Percentiles rank a stretch among this genome's conserved stretches.
These are phyloP conservation scores for Sebastolobus altivelis DNA, from an alignment of 2,797 vertebrate species.

Conservation along the genomic window DNA sequence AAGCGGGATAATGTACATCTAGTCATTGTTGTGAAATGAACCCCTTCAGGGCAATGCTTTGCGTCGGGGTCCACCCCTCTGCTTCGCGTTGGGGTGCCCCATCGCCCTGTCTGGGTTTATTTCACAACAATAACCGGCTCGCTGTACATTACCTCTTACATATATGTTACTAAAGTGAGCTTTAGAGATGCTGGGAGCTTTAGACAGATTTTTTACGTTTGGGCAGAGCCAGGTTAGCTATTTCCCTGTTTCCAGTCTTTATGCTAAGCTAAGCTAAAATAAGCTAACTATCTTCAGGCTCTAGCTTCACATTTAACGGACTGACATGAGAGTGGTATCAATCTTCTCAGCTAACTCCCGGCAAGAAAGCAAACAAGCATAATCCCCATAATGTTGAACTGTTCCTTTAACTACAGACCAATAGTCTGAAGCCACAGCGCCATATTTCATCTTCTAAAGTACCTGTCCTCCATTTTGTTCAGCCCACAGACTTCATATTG, in stretches of 20 bases:
- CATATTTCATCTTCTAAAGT: constrained; percentile 64
- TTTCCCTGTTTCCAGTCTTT: not conserved
- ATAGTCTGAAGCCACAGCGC: constrained; percentile 9
- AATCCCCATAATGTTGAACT: not conserved
- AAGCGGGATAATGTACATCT: too few species aligned
- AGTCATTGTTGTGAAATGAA: too few species aligned
- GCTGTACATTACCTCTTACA: too few species aligned
- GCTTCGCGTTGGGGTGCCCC: rapidly evolving
- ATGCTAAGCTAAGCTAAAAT: not conserved
- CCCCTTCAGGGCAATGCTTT: too few species aligned
- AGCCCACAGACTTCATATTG: constrained; percentile 75
- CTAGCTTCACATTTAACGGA: not conserved
- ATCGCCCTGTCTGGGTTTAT: too few species aligned
- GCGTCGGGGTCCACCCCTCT: too few species aligned
- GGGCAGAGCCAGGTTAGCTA: not conserved
- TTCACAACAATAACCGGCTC: too few species aligned
- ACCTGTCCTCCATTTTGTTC: constrained; percentile 72
- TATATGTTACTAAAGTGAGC: too few species aligned
- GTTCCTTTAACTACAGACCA: constrained; percentile 12
- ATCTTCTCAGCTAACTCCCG: not conserved
- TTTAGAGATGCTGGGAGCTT: too few species aligned
- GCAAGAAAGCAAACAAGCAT: constrained; percentile 13
- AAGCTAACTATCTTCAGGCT: not conserved
- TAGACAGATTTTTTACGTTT: not conserved
- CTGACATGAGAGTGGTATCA: not conserved